Base-by-base conservation (phyloP, 2,113 vertebrate genomes). In the Hirundichthys speculiger region DNA sequence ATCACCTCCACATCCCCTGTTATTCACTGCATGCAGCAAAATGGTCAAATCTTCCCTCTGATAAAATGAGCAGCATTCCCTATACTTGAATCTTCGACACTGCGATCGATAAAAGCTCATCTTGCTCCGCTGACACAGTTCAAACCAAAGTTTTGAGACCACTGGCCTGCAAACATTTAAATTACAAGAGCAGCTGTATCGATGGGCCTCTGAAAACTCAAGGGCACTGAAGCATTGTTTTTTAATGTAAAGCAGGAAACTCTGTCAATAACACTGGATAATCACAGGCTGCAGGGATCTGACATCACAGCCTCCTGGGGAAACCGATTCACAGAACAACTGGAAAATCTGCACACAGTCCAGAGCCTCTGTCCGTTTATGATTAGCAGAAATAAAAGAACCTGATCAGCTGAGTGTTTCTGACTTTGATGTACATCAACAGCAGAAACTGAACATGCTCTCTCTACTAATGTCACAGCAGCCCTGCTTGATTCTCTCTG, bases 201-300 rank as follows among this genome's bases (percentile, higher is more conserved):
- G 61, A 70, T 1, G 13, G 60, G 34, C 41, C 48, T 59, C 39
- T 69, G 64, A 34, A 34, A 34, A 60, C 47, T 64, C 21, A 66
- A 74, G 63, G 75, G 40, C 66, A 69, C 20, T 3, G 69, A 1
- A 27, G 64, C 42, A 27, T 27, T 18, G 18, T 52, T 53, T 49
- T 76, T 40, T 73, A 58, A 82, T 72, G 69, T 62, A 71, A 62
- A 75, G 22, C 48, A 77, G 52, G 47, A 64, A 48, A 40, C 67
- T 79, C 53, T 69, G 69, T 86, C 71, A 79, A 77, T 84, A 75
- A 69, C 41, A 34, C 30, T 34, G 54, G 49, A 58, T 70, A 73
- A 80, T 73, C 54, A 51, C 41, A 70, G 49, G 55, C 66, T 54
- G 61, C 61, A 52, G 53, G 39, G 68, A 43, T 34, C 52, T 42